Evolutionary conservation across 2,797 vertebrate species (phyloP), one percentile per base, ranked within the genome.

Genomic region (Pitangus sulphuratus): DNA sequence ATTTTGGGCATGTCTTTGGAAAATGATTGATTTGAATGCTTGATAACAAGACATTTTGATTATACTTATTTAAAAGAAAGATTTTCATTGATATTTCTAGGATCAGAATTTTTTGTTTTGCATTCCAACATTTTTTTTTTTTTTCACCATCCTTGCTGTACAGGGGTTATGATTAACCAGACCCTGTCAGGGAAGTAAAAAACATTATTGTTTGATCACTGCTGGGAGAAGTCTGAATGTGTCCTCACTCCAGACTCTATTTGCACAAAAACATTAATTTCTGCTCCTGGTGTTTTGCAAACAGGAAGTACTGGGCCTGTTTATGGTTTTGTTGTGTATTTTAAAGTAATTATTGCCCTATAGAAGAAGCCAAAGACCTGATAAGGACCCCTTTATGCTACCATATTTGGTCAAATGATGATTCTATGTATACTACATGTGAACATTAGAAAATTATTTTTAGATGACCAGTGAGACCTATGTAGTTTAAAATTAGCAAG

Each of bases 401-500:
- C 93, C 72, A 44, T 95, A 62, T 93, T 95, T 90, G 91, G 95
- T 84, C 72, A 84, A 94, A 87, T 58, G 31, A 75, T 69, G n/a
- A 6, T 65, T 86, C 69, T 57, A 94, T 51, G 76, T 72, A 64
- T 44, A 50, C 35, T 75, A 84, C 54, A 22, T 33, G 40, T 28
- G 69, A 91, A 75, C 4, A 91, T 65, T 65, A 37, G 39, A 84
- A 86, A 69, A 6, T 84, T 95, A 94, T 95, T 96, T 97, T 97
- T 96, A 91, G 90, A 90, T 81, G 82, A 94, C 87, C 83, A 71
- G 26, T 33, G 26, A 84, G 88, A 90, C 69, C 39, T 57, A 37
- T 8, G 53, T 44, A 57, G 68, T 88, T 86, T 86, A 96, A 96
- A 96, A 95, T 91, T 95, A 97, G 50, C 72, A 14, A 42, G 10